Base-by-base conservation (phyloP, 2,797 vertebrate species). In the Tapera naevia region DNA sequence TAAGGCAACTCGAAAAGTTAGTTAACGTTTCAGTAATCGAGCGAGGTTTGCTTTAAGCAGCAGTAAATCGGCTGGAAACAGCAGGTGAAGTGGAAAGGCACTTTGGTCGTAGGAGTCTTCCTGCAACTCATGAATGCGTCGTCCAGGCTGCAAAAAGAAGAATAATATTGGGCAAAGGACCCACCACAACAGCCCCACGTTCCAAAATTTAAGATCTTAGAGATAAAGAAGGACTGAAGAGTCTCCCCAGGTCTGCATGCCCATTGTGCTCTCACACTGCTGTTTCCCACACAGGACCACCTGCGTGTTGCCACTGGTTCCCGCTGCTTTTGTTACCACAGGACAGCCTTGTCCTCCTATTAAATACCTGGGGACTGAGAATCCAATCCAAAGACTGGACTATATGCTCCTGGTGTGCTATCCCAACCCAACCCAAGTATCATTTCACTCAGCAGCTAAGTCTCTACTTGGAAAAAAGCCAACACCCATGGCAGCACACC, bases 1-100 rank as follows among this genome's bases (percentile, higher is more conserved):
- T 90, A 96, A 96, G 97, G 97, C 97, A 96, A 94, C 81, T 6
- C 72, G 89, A 53, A 21, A 95, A 89, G 88, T 97, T 95, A 96
- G 91, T 95, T 73, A 96, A 95, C 54, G 30, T 50, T 33, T 85
- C 95, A 62, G 61, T 78, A 92, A 96, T 64, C 92, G 72, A 93
- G 96, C 93, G 96, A 65, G 88, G 32, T 86, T 92, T 41, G 91
- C 88, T 95, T 95, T 71, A 80, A 84, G 93, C 33, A 88, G 83
- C 86, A 91, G 89, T 50, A 95, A 83, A 30, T 15, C 65, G 95
- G 91, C 94, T 88, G 91, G 58, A 80, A 89, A 78, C 61, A 88
- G 96, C 80, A 83, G 92, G 92, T 62, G 87, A 50, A 75, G 95
- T 75, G 58, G 75, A 92, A 88, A 93, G 93, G 92, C 65, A 86